These are phyloP conservation scores for Chloroceryle aenea DNA, from an alignment of 2,113 vertebrate species.

Conservation along the genomic window DNA sequence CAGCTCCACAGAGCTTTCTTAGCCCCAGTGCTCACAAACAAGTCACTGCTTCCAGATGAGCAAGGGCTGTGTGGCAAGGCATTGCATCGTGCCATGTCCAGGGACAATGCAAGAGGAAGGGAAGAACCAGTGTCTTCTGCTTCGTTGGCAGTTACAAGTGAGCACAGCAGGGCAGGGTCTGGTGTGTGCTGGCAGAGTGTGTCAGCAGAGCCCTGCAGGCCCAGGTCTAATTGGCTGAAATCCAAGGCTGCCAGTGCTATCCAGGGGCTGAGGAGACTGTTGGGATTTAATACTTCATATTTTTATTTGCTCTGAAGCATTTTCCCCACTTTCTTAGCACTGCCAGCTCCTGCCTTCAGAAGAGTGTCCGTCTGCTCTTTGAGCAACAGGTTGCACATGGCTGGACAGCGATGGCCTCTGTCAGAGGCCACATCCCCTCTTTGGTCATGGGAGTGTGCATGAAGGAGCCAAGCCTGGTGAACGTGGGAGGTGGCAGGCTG, in stretches of 20 bases:
- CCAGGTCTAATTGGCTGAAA: not conserved
- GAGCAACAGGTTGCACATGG: not conserved
- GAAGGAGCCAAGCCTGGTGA: not conserved
- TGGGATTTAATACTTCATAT: not conserved
- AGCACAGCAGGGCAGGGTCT: not conserved
- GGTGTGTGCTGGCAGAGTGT: not conserved
- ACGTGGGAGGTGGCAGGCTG: accelerated
- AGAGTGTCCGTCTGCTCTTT: not conserved
- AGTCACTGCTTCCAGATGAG: accelerated
- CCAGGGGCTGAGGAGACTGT: not conserved
- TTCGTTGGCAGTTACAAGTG: not conserved
- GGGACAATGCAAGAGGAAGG: not conserved
- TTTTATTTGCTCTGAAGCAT: not conserved
- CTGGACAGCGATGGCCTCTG: not conserved
- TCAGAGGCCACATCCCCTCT: not conserved
- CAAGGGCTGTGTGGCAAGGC: accelerated
- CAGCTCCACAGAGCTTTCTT: not conserved
- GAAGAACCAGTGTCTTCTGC: not conserved
- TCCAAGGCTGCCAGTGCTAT: not conserved
- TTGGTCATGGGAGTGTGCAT: accelerated
- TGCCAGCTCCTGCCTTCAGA: not conserved
- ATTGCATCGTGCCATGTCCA: accelerated
- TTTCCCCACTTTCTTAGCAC: not conserved
- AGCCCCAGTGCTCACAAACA: not conserved
- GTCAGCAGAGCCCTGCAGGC: not conserved